phyloP scores from a whole-genome alignment of 2,113 vertebrate species.

The Scalopus aquaticus region DNA sequence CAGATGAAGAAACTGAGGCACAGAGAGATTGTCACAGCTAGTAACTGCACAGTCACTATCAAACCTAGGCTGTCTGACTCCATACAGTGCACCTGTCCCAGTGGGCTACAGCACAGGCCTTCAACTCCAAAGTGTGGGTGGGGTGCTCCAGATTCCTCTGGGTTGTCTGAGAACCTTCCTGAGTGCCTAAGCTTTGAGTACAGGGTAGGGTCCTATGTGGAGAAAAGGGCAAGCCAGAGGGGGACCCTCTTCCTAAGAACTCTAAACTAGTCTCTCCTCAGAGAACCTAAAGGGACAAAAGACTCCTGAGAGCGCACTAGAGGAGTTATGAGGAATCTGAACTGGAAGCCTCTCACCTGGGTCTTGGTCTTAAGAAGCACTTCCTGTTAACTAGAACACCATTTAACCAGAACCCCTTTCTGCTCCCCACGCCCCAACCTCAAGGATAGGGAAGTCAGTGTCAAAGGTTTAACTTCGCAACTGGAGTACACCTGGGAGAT shows the following conservation, averaged over 20 bases:
- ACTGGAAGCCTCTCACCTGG: not conserved
- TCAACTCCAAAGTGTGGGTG: not conserved
- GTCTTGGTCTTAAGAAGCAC: not conserved
- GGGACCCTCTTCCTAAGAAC: not conserved
- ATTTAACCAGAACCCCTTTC: not conserved
- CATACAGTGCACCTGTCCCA: not conserved
- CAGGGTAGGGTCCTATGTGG: no score
- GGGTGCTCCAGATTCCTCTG: not conserved
- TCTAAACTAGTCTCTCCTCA: not conserved
- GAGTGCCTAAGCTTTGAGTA: no score
- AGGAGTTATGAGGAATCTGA: not conserved
- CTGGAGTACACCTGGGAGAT: not conserved
- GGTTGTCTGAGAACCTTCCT: not conserved
- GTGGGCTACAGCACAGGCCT: not conserved
- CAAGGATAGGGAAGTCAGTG: not conserved
- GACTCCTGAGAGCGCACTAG: not conserved
- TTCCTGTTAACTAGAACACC: not conserved
- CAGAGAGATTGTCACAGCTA: not conserved
- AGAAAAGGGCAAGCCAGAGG: not conserved
- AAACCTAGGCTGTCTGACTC: not conserved
- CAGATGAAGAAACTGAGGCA: slow-evolving; percentile 32
- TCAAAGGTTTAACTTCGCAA: slow-evolving; percentile 4
- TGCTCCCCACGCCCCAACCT: not conserved
- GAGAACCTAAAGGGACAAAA: not conserved
- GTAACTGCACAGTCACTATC: not conserved